phyloP scores from a whole-genome alignment of 2,888 invertebrate species.

The Oxyscelio sp. region DNA sequence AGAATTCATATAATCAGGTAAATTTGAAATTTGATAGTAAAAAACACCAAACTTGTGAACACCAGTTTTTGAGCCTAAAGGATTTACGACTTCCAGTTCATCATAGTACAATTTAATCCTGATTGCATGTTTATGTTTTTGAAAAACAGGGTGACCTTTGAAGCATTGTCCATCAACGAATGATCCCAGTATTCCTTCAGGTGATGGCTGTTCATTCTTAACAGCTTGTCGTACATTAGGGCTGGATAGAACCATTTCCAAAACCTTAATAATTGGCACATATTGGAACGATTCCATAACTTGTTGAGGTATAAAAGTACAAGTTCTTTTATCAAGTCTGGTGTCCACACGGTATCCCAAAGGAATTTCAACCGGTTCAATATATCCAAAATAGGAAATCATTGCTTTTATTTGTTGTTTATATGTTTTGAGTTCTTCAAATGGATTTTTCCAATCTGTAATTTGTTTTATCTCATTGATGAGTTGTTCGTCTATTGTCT shows the following conservation, averaged over 20 bases:
- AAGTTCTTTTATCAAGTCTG: conserved; percentile 38
- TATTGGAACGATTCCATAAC: conserved; percentile 69
- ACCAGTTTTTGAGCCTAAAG: conserved; percentile 71
- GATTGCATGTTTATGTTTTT: conserved; percentile 43
- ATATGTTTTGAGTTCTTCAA: conserved; percentile 47
- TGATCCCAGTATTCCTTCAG: conserved; percentile 39
- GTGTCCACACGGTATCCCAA: conserved; percentile 56
- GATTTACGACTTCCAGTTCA: conserved; percentile 67
- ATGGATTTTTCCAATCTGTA: conserved; percentile 51
- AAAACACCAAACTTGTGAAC: conserved; percentile 62
- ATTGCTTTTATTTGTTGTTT: conserved; percentile 64
- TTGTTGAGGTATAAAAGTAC: conserved; percentile 28
- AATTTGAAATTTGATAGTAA: too few species aligned
- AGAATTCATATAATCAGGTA: conserved; percentile 60
- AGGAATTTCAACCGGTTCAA: conserved; percentile 59
- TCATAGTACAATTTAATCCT: conserved; percentile 28
- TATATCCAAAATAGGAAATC: conserved; percentile 38
- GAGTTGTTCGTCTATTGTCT: conserved; percentile 6
- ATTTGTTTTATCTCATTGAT: background rate
- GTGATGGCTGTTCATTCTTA: conserved; percentile 41
- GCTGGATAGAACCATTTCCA: conserved; percentile 45
- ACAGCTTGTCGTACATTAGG: conserved; percentile 46
- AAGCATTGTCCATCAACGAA: conserved; percentile 57
- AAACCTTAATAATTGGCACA: conserved; percentile 60
- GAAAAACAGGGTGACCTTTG: conserved; percentile 42